Percentiles rank a stretch among this genome's conserved stretches.
Conservation (phyloP, 2,113 vertebrate species). For the Synodontis membranacea region DNA sequence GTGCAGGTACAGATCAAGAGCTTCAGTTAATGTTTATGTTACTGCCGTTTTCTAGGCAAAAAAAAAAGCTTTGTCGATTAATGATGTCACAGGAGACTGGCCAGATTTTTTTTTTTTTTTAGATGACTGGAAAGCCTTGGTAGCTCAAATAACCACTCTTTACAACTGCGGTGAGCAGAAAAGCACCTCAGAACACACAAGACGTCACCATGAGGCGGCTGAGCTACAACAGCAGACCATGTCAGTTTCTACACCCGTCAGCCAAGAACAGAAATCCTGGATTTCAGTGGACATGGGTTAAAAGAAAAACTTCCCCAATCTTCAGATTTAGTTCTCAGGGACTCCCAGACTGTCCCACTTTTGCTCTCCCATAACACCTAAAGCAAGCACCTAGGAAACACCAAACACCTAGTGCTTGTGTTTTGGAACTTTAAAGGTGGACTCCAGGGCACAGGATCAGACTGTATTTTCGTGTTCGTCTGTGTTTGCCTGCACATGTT, state of each 20-base stretch:
- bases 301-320: neutral
- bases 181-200: neutral
- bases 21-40: neutral
- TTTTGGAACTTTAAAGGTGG: neutral
- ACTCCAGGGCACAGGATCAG: neutral
- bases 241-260: neutral
- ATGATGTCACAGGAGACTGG: neutral
- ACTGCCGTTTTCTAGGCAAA: neutral
- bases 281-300: neutral
- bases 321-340: neutral
- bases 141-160: neutral
- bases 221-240: neutral
- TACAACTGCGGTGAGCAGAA: neutral
- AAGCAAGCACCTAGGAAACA: neutral
- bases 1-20: neutral
- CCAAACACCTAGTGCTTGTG: neutral
- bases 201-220: neutral
- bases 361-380: neutral
- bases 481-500: neutral
- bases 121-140: neutral
- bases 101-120: neutral
- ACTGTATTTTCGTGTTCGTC: neutral
- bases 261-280: neutral
- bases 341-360: neutral
- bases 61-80: neutral